Percentiles rank a stretch among this genome's conserved stretches.
These are phyloP conservation scores for Micrasema longulum DNA, from an alignment of 1,140 invertebrate species.

Conservation along the genomic window DNA sequence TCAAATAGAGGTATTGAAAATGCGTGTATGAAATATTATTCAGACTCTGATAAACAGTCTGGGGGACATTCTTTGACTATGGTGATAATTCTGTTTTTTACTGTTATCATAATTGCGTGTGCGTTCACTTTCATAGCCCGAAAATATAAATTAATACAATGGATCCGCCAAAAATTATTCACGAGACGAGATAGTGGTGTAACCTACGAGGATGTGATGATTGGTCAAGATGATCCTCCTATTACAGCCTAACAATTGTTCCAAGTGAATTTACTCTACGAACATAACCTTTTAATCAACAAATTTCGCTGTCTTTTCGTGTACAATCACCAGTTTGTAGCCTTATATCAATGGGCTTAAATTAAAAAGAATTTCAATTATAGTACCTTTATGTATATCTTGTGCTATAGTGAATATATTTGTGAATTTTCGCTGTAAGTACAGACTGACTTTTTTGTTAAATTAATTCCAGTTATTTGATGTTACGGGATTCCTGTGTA, in stretches of 20 bases:
- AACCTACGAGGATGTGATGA: constrained; percentile 68
- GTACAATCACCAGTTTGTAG: not conserved
- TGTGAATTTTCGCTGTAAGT: too few species aligned
- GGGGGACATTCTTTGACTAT: constrained; percentile 27
- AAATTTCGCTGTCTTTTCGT: not conserved
- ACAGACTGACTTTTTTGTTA: too few species aligned
- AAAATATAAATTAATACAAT: constrained; percentile 65
- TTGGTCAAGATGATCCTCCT: constrained; percentile 66
- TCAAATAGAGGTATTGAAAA: constrained; percentile 5
- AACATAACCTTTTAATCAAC: too few species aligned
- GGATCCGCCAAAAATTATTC: constrained; percentile 62
- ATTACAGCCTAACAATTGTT: constrained; percentile 58
- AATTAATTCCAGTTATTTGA: too few species aligned
- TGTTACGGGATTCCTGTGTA: too few species aligned
- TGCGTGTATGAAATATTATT: constrained; percentile 30
- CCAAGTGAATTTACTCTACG: too few species aligned
- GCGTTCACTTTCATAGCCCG: constrained; percentile 63
- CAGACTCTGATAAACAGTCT: not conserved
- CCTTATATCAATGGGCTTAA: too few species aligned
- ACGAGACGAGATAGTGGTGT: constrained; percentile 61
- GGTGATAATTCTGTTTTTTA: constrained; percentile 57
- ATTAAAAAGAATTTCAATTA: too few species aligned
- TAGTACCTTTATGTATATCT: too few species aligned
- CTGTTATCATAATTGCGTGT: constrained; percentile 59
- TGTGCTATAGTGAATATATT: too few species aligned